Conservation (phyloP, 64 coral and sea anemone species). For the Pocillopora damicornis region DNA sequence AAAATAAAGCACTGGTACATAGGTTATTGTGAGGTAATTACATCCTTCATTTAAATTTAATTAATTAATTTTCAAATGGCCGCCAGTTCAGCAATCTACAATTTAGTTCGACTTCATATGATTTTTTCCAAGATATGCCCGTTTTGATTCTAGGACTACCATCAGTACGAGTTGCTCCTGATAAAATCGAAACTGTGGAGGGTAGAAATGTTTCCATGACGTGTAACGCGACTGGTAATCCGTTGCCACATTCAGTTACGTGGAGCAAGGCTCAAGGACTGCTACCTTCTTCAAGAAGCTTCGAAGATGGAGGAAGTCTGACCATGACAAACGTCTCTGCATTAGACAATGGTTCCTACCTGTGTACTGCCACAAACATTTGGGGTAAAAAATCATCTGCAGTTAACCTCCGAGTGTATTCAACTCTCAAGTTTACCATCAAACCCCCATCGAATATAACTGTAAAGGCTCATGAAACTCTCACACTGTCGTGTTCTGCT, state of each 20-base stretch:
- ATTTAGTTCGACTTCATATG: no score
- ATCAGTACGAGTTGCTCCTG: no score
- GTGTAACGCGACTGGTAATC: conserved; percentile 23
- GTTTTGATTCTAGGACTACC: no score
- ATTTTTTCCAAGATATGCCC: no score
- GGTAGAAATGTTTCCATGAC: neutral
- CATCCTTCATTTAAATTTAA: no score
- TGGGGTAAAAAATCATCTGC: neutral
- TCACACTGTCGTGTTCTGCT: neutral
- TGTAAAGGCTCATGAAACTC: neutral
- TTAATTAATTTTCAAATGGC: no score
- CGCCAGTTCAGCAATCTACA: no score
- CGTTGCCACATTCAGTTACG: neutral
- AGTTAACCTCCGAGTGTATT: neutral
- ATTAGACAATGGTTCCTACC: conserved; percentile 6
- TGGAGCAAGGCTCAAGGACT: conserved; percentile 1
- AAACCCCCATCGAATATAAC: neutral
- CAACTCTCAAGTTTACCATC: neutral
- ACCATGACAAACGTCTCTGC: neutral
- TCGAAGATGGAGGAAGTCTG: conserved; percentile 12
- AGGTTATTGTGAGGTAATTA: no score
- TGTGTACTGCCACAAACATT: conserved; percentile 29
- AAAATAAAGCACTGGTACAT: no score
- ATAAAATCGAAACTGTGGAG: no score
- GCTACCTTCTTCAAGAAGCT: neutral